Base-by-base conservation (phyloP, 2,888 invertebrate genomes). In the Drosophila crucigera region DNA sequence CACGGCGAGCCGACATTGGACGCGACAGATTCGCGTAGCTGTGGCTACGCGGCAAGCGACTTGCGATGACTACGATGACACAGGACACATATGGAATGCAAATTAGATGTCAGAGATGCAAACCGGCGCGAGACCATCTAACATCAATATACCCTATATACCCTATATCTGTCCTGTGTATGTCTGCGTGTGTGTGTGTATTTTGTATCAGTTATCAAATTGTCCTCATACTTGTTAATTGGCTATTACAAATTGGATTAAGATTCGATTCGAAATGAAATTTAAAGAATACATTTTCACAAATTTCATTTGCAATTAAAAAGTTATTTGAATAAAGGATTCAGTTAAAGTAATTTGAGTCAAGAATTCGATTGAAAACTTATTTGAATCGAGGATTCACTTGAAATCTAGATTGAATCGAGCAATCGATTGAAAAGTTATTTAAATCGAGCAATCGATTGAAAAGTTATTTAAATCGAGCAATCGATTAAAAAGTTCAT, bases 41-140 rank as follows among this genome's bases (percentile, higher is more conserved):
- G 19, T 58, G 56, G 63, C 54, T 64, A 73, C 64, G 81, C 47
- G 78, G 70, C 68, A 75, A 68, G 79, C 82, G 90, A 73, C 50
- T 72, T 69, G 69, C 59, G 73, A 71, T 73, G 88, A 84, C 90
- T 90, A 82, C 73, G 88, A 85, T 82, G 87, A 87, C 65, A 87
- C 72, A 56, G 47, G 47, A 47, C 37, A 56, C 28, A 80, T 52
- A 73, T 82, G 81, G 74, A 84, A 89, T 84, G 89, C 89, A 74
- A 61, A 89, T 87, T 78, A 76, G 73, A 80, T 80, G 76, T 81
- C 77, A 76, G 75, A 80, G 89, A 89, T 89, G 89, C 87, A 78
- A 78, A 75, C 81, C 68, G 67, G 60, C 52, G 41, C 10, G 37
- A 33, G 16, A 41, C 56, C 5, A 41, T 28, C 58, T 56, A 56